Evolutionary conservation across 2,113 vertebrate genomes (phyloP).

Genomic region (Bambusicola thoracicus): DNA sequence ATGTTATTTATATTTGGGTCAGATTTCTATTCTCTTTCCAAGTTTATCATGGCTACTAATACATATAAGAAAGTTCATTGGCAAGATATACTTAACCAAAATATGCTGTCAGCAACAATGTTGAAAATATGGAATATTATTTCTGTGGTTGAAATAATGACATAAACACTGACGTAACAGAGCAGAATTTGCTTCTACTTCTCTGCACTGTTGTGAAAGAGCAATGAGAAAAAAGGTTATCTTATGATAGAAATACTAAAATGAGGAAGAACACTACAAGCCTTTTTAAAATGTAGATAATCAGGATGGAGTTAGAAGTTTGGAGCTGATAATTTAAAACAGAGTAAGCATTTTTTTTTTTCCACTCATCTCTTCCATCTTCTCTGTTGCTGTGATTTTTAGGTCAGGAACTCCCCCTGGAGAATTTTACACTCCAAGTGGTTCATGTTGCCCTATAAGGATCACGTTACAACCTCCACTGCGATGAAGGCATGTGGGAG

Average conservation of each 20-base stretch:
- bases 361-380: neutral
- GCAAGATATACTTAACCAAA: neutral
- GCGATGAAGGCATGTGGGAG: neutral
- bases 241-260: neutral
- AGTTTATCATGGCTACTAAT: neutral
- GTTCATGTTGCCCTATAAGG: neutral
- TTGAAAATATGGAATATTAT: neutral
- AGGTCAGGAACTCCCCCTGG: constrained; percentile 5
- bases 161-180: neutral
- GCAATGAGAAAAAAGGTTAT: neutral
- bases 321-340: constrained; percentile 11
- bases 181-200: neutral
- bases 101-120: neutral
- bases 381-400: constrained; percentile 6
- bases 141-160: neutral
- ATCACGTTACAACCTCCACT: neutral
- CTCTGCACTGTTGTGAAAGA: neutral
- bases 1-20: constrained; percentile 2
- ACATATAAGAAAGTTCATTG: neutral
- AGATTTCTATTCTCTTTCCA: constrained; percentile 7
- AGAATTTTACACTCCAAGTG: constrained; percentile 27
- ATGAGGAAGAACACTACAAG: neutral
- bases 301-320: constrained; percentile 3
- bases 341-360: neutral
- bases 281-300: neutral